Evolutionary conservation across 2,113 vertebrate species (phyloP).

Genomic region (Eublepharis macularius): DNA sequence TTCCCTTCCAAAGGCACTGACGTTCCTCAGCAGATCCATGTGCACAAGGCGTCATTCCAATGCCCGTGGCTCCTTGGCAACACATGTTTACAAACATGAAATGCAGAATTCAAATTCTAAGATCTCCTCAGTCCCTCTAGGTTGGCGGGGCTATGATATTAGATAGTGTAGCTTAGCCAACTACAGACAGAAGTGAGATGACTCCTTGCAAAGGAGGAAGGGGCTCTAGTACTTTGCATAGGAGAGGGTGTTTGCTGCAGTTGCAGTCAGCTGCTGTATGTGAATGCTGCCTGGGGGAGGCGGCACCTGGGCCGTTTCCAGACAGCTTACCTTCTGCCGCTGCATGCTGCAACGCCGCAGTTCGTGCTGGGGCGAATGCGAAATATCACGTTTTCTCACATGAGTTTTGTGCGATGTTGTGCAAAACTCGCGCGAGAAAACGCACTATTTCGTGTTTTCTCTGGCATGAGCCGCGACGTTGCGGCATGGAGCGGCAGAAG

Average conservation of each 20-base stretch:
- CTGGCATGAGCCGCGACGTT: no score
- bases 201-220: neutral
- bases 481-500: no score
- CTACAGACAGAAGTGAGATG: neutral
- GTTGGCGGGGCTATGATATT: neutral
- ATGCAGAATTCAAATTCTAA: neutral
- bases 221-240: neutral
- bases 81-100: neutral
- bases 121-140: neutral
- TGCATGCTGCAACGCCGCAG: no score
- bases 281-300: no score
- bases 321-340: no score
- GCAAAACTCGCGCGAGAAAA: no score
- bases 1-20: neutral
- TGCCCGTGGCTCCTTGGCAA: neutral
- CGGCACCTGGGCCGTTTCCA: no score
- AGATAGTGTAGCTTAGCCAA: neutral
- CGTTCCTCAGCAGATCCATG: neutral
- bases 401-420: no score
- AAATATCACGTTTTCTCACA: no score
- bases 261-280: no score
- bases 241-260: neutral
- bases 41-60: neutral
- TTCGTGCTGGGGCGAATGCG: no score
- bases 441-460: no score